Percentiles rank a stretch among this genome's conserved stretches.
Conservation (phyloP, 2,888 invertebrate genomes). For the Lasioglossum pauxillum region DNA sequence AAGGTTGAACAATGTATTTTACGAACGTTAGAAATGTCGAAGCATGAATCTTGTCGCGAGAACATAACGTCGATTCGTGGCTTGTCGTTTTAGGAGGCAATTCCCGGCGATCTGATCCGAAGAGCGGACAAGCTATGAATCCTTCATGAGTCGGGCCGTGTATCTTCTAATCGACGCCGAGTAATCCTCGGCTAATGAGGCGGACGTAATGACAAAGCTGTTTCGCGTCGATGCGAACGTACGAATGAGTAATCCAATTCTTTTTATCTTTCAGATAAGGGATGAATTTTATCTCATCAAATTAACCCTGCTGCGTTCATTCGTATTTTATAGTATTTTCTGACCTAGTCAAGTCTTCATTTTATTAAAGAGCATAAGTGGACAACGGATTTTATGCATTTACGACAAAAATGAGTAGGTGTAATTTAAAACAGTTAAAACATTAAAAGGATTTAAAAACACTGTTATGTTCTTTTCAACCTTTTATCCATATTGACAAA, state of each 20-base stretch:
- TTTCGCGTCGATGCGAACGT: background rate
- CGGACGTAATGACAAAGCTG: background rate
- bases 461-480: no score
- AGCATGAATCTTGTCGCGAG: background rate
- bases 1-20: background rate
- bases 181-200: background rate
- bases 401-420: no score
- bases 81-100: background rate
- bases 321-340: background rate
- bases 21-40: background rate
- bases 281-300: background rate
- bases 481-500: no score
- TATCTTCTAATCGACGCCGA: background rate
- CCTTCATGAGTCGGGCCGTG: conserved; percentile 49
- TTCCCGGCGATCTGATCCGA: conserved; percentile 60
- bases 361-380: no score
- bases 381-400: no score
- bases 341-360: no score
- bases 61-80: background rate
- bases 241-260: background rate
- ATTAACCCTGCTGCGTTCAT: background rate
- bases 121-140: conserved; percentile 53
- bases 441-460: no score
- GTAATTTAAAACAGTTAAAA: no score
- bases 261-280: background rate